Percentiles rank a stretch among this genome's conserved stretches.
Conservation (phyloP, 2,113 vertebrate species). For the Pungitius pungitius region DNA sequence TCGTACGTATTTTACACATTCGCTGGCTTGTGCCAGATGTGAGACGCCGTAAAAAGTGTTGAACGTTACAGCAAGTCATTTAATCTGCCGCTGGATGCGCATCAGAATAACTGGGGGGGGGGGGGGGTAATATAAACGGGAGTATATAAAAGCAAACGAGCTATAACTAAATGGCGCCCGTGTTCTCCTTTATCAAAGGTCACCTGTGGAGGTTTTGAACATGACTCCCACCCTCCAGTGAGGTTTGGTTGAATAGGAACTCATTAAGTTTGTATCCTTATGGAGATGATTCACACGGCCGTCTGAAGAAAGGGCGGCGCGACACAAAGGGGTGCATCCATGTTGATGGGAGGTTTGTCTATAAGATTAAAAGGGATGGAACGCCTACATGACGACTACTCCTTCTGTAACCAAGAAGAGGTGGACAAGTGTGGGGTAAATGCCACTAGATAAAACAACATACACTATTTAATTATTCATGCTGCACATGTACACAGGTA, state of each 20-base stretch:
- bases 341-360: no score
- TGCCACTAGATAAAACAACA: not conserved
- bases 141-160: slow-evolving; percentile 27
- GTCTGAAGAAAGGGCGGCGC: not conserved
- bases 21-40: not conserved
- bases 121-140: not conserved
- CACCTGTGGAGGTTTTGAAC: slow-evolving; percentile 14
- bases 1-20: not conserved
- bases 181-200: slow-evolving; percentile 22
- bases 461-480: slow-evolving; percentile 1
- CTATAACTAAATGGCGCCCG: slow-evolving; percentile 26
- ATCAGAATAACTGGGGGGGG: not conserved
- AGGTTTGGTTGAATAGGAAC: not conserved
- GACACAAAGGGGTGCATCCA: not conserved
- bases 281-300: not conserved
- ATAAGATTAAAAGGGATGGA: not conserved
- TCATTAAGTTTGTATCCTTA: not conserved
- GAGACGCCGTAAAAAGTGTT: slow-evolving; percentile 13
- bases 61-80: not conserved
- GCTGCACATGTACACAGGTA: not conserved
- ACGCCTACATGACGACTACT: not conserved
- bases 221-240: not conserved
- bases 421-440: not conserved
- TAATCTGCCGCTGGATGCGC: slow-evolving; percentile 22
- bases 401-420: no score